phyloP scores from a whole-genome alignment of 1,140 invertebrate species.

The Hycleus phaleratus region DNA sequence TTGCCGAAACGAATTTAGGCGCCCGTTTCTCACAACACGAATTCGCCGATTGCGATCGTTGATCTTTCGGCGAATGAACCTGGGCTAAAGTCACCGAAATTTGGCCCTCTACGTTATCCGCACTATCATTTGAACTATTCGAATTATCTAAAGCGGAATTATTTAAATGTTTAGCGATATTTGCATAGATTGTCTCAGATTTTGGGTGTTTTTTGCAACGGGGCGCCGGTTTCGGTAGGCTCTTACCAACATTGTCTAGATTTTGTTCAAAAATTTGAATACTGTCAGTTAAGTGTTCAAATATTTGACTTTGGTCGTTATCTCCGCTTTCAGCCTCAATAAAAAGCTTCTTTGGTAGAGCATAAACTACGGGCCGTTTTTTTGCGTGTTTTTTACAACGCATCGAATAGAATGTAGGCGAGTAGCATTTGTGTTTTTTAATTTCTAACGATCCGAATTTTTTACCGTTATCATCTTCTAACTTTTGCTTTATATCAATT shows the following conservation, averaged over 20 bases:
- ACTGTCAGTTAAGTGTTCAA: constrained; percentile 33
- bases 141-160: constrained; percentile 8
- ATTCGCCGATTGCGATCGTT: constrained; percentile 1
- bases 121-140: constrained; percentile 22
- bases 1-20: constrained; percentile 20
- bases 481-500: neutral
- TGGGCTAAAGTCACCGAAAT: constrained; percentile 26
- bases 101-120: constrained; percentile 16
- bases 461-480: constrained; percentile 6
- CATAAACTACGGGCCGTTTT: constrained; percentile 35
- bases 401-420: constrained; percentile 40
- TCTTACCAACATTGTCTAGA: constrained; percentile 13
- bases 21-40: constrained; percentile 6
- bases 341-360: constrained; percentile 30
- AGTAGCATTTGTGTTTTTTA: constrained; percentile 39
- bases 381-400: constrained; percentile 39
- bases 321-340: constrained; percentile 3
- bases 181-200: constrained; percentile 31
- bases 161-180: constrained; percentile 18
- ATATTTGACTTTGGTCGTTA: constrained; percentile 9
- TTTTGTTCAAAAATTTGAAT: constrained; percentile 37
- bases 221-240: constrained; percentile 32
- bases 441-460: constrained; percentile 33
- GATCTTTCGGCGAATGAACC: constrained; percentile 18
- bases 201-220: constrained; percentile 32